These are phyloP conservation scores for Chrysomela aeneicollis DNA, from an alignment of 2,888 invertebrate species.

Conservation along the genomic window DNA sequence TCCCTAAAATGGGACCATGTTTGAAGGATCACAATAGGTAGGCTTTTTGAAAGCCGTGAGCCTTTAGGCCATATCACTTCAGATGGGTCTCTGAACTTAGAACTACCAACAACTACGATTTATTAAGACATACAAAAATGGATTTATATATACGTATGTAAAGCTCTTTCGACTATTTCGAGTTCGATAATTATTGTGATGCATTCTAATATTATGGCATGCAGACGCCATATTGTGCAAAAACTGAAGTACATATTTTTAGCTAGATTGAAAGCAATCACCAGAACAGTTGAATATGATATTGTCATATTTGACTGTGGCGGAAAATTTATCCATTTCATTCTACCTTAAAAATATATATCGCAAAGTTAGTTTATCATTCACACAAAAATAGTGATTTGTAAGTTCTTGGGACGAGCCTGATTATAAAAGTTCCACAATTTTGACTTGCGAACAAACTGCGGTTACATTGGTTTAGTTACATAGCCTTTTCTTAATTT, in stretches of 20 bases:
- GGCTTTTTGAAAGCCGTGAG: constrained; percentile 29
- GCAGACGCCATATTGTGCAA: background rate
- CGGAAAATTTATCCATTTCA: too few species aligned
- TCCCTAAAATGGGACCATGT: constrained; percentile 24
- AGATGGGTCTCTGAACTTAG: too few species aligned
- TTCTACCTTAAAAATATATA: too few species aligned
- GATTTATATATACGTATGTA: background rate
- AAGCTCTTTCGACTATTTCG: constrained; percentile 9
- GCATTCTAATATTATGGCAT: background rate
- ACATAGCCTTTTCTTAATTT: too few species aligned
- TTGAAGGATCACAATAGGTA: constrained; percentile 25
- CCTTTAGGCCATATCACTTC: constrained; percentile 26
- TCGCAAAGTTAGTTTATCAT: too few species aligned
- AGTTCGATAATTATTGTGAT: constrained; percentile 14
- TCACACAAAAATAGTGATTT: too few species aligned
- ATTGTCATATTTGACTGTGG: too few species aligned
- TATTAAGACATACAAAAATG: constrained; percentile 7
- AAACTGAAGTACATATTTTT: background rate
- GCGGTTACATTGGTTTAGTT: too few species aligned
- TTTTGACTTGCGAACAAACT: too few species aligned
- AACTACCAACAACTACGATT: constrained; percentile 1
- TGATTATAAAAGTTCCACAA: too few species aligned
- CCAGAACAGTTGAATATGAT: background rate
- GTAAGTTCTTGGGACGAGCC: too few species aligned
- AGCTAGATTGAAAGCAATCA: background rate